Base-by-base conservation (phyloP, 2,888 invertebrate species). In the Papilio demoleus region DNA sequence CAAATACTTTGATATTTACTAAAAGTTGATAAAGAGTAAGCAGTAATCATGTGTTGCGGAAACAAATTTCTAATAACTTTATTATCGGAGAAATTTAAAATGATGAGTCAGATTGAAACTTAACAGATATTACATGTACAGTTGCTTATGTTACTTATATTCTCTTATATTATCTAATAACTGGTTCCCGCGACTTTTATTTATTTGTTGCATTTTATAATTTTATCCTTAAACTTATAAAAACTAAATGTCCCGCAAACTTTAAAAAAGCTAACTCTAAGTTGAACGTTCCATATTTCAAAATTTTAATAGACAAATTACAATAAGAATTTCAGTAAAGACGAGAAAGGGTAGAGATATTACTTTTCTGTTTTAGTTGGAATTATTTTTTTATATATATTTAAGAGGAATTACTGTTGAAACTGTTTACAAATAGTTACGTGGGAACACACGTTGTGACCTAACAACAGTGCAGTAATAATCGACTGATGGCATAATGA, bases 401-500 rank as follows among this genome's bases (percentile, higher is more conserved):
- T 50, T n/a, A 22, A 12, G 22, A 22, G 12, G 27, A 6, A 31
- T 53, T 53, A 27, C 5, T 53, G 53, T 53, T 0, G 45, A 24
- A 60, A n/a, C 17, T 59, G 22, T 36, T 40, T 38, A 60, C 17
- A 59, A 34, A 22, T 8, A 38, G 40, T 36, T 40, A 36, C 40
- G 59, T 38, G 59, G 36, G 40, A 24, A 36, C 14, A n/a, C 22
- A 40, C 36, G 47, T 31, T 63, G 36, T 56, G 63, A 68, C 42
- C n/a, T 53, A 53, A 53, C n/a, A n/a, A n/a, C 27, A 27, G 27
- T 53, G n/a, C 27, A 53, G 53, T 31, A 53, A 53, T 53, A 31
- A 53, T 53, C 53, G 27, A 31, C 53, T 31, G 53, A 53, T 53
- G 53, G 53, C 53, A 53, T 53, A 53, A 53, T 53, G 31, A 53